These are phyloP conservation scores for Cossypha polioptera DNA, from an alignment of 2,797 vertebrate genomes.

Conservation along the genomic window DNA sequence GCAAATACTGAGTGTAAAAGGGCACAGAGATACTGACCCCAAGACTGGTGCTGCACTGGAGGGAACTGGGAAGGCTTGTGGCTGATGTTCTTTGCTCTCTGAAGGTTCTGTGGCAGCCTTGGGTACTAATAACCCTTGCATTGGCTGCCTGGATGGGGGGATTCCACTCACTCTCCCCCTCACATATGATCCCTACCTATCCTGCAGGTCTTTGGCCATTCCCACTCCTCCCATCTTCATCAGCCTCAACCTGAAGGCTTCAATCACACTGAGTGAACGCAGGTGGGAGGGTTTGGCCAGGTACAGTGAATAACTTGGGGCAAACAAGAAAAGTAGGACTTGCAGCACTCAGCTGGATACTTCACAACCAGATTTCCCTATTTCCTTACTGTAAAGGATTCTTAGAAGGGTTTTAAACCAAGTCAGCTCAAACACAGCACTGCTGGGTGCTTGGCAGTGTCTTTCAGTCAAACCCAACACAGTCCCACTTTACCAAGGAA, in stretches of 20 bases:
- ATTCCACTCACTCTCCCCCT: not conserved
- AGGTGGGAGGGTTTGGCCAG: not conserved
- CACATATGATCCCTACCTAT: accelerated
- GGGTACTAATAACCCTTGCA: not conserved
- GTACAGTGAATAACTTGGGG: not conserved
- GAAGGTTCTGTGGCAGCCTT: not conserved
- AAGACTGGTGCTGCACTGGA: not conserved
- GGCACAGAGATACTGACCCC: accelerated
- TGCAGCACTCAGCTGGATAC: not conserved
- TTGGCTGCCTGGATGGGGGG: not conserved
- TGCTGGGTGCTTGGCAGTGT: not conserved
- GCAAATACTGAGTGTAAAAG: not conserved
- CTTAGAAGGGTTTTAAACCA: not conserved
- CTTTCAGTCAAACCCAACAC: not conserved
- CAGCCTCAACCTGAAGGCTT: not conserved
- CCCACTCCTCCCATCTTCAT: not conserved
- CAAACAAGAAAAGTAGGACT: not conserved
- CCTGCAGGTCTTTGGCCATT: not conserved
- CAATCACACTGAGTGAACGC: not conserved
- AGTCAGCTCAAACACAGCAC: not conserved
- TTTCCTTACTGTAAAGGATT: not conserved
- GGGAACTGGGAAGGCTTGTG: not conserved
- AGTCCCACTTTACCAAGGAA: not conserved
- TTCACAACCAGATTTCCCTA: not conserved
- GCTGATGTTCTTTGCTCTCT: not conserved